Percentiles rank a stretch among this genome's conserved stretches.
phyloP scores from a whole-genome alignment of 2,888 invertebrate genomes.

The Xestoiulus laeticollis region DNA sequence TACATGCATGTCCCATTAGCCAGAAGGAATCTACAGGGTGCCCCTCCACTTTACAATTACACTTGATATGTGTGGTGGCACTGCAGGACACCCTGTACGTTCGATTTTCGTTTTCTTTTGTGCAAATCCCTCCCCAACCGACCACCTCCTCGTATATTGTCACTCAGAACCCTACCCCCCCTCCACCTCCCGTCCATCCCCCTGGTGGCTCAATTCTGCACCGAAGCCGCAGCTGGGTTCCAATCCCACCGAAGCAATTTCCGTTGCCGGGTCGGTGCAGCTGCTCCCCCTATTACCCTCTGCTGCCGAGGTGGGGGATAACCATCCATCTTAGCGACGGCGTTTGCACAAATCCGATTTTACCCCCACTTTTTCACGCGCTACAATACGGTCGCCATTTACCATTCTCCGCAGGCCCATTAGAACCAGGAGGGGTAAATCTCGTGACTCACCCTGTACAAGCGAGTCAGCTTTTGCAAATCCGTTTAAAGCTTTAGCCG shows the following conservation, averaged over 20 bases:
- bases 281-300: constrained; percentile 36
- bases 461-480: neutral
- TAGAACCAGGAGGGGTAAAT: no score
- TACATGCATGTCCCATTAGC: no score
- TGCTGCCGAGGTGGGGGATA: neutral
- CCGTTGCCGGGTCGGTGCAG: constrained; percentile 6
- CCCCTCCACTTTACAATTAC: neutral
- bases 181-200: constrained; percentile 4
- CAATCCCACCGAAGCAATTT: constrained; percentile 22
- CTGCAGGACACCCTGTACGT: neutral
- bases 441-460: constrained; percentile 17
- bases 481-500: neutral
- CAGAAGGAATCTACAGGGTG: no score
- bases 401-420: neutral
- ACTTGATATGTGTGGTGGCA: neutral
- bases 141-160: constrained; percentile 11
- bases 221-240: constrained; percentile 23
- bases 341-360: neutral
- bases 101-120: neutral
- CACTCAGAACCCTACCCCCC: neutral
- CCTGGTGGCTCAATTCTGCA: neutral
- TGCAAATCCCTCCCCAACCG: neutral
- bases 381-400: neutral
- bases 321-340: neutral
- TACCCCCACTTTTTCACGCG: neutral